Conservation (phyloP, 2,113 vertebrate genomes). For the Passer montanus region DNA sequence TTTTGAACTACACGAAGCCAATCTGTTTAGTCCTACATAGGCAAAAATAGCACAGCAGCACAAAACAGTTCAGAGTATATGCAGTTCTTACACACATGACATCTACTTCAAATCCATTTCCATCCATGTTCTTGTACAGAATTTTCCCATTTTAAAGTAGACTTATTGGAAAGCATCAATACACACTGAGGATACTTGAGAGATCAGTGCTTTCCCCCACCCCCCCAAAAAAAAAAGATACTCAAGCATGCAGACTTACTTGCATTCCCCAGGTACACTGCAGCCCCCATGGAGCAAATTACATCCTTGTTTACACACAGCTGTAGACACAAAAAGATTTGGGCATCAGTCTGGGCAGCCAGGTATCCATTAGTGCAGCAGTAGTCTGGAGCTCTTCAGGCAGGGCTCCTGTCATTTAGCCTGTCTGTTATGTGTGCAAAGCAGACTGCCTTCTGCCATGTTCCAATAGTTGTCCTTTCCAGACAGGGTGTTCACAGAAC, state of each 20-base stretch:
- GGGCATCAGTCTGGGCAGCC: neutral
- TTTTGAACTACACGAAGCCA: neutral
- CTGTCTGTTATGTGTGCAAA: neutral
- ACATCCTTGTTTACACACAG: slow-evolving; percentile 93
- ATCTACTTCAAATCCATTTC: neutral
- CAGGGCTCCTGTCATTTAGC: neutral
- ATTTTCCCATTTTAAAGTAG: neutral
- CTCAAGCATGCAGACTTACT: slow-evolving; percentile 76
- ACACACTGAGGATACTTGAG: neutral
- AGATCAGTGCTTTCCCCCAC: neutral
- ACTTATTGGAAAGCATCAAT: neutral
- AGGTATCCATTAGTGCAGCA: neutral
- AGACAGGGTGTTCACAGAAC: neutral
- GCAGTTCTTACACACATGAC: neutral
- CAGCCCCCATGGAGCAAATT: slow-evolving; percentile 86
- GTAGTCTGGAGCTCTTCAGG: neutral
- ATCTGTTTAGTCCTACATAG: neutral
- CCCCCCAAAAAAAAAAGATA: neutral
- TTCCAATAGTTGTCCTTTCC: neutral
- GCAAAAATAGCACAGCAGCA: neutral
- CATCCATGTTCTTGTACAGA: neutral
- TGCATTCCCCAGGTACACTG: slow-evolving; percentile 86
- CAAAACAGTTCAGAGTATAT: neutral
- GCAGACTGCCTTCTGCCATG: neutral
- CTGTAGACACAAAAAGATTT: slow-evolving; percentile 68